These are phyloP conservation scores for Parnassius orleans DNA, from an alignment of 2,888 invertebrate genomes.

Conservation along the genomic window DNA sequence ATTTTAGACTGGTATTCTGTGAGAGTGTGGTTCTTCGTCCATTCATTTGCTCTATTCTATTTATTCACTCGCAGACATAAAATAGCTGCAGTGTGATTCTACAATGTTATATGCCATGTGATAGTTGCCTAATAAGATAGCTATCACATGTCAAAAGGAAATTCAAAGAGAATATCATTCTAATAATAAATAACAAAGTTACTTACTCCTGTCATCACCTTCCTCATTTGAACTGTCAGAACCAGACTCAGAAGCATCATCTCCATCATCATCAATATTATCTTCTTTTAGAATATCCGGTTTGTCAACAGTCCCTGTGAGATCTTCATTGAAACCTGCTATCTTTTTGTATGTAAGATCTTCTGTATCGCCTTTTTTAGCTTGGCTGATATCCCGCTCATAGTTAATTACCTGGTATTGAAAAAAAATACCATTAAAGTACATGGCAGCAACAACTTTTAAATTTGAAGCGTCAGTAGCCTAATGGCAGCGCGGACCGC, in stretches of 20 bases:
- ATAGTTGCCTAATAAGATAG: too few relatives aligned
- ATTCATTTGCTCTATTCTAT: too few relatives aligned
- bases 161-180: too few relatives aligned
- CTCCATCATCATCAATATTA: conserved; percentile 43
- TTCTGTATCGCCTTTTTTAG: conserved; percentile 86
- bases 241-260: conserved; percentile 54
- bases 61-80: too few relatives aligned
- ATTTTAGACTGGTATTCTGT: too few relatives aligned
- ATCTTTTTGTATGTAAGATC: conserved; percentile 93
- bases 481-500: too few relatives aligned
- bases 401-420: conserved; percentile 86
- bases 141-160: too few relatives aligned
- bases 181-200: not conserved
- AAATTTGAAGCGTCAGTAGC: not conserved
- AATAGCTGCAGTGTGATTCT: too few relatives aligned
- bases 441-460: not conserved
- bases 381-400: conserved; percentile 91
- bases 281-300: conserved; percentile 83
- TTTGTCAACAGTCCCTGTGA: conserved; percentile 85
- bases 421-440: not conserved
- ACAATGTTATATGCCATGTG: too few relatives aligned
- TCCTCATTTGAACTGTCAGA: conserved; percentile 55
- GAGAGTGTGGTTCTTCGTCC: too few relatives aligned
- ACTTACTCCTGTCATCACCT: conserved; percentile 43
- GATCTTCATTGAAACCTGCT: conserved; percentile 89